Conservation (phyloP, 2,888 invertebrate species). For the Panorpa germanica region DNA sequence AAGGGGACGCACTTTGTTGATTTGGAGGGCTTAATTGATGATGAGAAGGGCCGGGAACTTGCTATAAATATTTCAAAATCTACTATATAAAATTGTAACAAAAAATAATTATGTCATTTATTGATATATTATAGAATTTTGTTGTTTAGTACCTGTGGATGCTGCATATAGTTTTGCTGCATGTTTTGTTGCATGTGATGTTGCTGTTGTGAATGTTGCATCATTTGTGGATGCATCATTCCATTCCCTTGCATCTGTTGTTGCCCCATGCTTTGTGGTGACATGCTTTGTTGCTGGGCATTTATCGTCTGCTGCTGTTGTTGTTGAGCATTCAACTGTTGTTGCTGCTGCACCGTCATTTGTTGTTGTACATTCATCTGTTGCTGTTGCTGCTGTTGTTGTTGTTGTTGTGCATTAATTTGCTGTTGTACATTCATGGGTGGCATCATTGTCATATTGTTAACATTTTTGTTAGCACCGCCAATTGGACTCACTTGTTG, state of each 20-base stretch:
- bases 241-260: slow-evolving; percentile 18
- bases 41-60: too few relatives aligned
- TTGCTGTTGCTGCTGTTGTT: slow-evolving; percentile 10
- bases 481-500: too few relatives aligned
- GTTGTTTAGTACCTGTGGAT: slow-evolving; percentile 16
- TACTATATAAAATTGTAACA: too few relatives aligned
- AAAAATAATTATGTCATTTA: too few relatives aligned
- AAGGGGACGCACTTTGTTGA: too few relatives aligned
- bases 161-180: slow-evolving; percentile 19
- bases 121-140: too few relatives aligned
- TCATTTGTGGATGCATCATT: slow-evolving; percentile 28
- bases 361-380: slow-evolving; percentile 14
- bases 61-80: too few relatives aligned
- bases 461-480: too few relatives aligned
- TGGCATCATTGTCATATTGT: too few relatives aligned
- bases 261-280: slow-evolving; percentile 15
- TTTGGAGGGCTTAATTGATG: too few relatives aligned
- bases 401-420: slow-evolving; percentile 12
- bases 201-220: slow-evolving; percentile 15
- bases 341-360: slow-evolving; percentile 13
- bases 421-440: too few relatives aligned
- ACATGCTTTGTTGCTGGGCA: slow-evolving; percentile 17
- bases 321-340: slow-evolving; percentile 20
- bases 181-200: slow-evolving; percentile 20
- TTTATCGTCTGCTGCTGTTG: slow-evolving; percentile 26